phyloP scores from a whole-genome alignment of 2,797 vertebrate species.

The Staurois parvus region DNA sequence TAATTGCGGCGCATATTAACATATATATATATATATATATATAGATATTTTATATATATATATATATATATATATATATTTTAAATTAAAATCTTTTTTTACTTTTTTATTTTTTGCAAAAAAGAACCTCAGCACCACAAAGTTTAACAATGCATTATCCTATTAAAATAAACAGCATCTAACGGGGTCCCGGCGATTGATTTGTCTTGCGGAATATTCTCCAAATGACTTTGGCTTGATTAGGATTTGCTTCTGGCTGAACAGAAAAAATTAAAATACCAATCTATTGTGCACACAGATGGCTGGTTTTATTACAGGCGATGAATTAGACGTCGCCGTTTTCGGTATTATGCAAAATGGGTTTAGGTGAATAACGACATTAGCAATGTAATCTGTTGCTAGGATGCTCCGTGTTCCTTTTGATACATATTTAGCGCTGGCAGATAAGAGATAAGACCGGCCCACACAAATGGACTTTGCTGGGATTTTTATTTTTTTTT shows the following conservation, averaged over 20 bases:
- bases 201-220: conserved; percentile 45
- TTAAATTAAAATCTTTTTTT: too few species aligned
- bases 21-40: too few species aligned
- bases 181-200: not conserved
- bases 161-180: conserved; percentile 22
- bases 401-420: not conserved
- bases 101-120: not conserved
- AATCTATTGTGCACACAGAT: conserved; percentile 59
- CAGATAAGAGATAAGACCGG: conserved; percentile 1
- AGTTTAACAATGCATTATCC: conserved; percentile 47
- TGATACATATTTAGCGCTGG: conserved; percentile 16
- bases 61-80: too few species aligned
- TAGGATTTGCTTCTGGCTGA: conserved; percentile 49
- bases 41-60: too few species aligned
- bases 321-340: conserved; percentile 39
- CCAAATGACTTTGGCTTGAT: conserved; percentile 44
- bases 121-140: conserved; percentile 9
- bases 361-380: conserved; percentile 56
- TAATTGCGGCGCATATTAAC: too few species aligned
- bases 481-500: not conserved
- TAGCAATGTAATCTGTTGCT: conserved; percentile 52
- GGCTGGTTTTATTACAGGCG: conserved; percentile 54
- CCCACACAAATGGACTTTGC: not conserved
- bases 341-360: conserved; percentile 54
- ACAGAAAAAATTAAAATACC: conserved; percentile 48